Conservation (phyloP, 1,140 invertebrate species). For the Palaemon carinicauda region DNA sequence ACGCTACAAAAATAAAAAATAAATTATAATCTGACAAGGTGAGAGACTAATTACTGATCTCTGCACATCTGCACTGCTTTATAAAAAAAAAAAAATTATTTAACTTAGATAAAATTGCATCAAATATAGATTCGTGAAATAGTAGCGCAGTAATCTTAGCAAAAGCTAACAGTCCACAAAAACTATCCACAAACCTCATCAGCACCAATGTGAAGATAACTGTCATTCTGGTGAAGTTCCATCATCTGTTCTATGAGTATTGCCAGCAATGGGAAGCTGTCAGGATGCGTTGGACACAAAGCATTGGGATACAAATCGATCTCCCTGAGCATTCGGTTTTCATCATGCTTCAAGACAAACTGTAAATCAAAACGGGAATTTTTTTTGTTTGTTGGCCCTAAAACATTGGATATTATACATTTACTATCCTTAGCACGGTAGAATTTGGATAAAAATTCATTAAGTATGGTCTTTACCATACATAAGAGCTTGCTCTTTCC, state of each 20-base stretch:
- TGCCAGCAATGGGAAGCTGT: slow-evolving; percentile 67
- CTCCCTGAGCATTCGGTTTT: slow-evolving; percentile 69
- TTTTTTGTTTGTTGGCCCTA: no score
- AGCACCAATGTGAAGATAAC: slow-evolving; percentile 71
- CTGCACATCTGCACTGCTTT: no score
- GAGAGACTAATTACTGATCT: no score
- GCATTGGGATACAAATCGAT: slow-evolving; percentile 68
- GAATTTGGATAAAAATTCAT: no score
- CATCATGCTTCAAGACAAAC: slow-evolving; percentile 70
- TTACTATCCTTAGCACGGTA: no score
- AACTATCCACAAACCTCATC: slow-evolving; percentile 70
- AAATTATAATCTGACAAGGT: no score
- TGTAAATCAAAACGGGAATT: slow-evolving; percentile 64
- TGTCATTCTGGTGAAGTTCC: slow-evolving; percentile 66
- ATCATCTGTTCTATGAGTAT: slow-evolving; percentile 71
- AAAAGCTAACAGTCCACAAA: background rate
- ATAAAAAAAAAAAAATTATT: no score
- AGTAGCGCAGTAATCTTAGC: background rate
- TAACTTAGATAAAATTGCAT: no score
- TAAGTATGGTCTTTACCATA: no score
- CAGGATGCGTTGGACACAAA: slow-evolving; percentile 67
- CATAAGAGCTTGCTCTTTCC: no score
- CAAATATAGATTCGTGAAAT: background rate
- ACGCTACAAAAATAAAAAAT: no score
- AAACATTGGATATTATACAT: no score